Evolutionary conservation across 2,888 invertebrate genomes (phyloP).

Genomic region (Dysmachus trigonus): DNA sequence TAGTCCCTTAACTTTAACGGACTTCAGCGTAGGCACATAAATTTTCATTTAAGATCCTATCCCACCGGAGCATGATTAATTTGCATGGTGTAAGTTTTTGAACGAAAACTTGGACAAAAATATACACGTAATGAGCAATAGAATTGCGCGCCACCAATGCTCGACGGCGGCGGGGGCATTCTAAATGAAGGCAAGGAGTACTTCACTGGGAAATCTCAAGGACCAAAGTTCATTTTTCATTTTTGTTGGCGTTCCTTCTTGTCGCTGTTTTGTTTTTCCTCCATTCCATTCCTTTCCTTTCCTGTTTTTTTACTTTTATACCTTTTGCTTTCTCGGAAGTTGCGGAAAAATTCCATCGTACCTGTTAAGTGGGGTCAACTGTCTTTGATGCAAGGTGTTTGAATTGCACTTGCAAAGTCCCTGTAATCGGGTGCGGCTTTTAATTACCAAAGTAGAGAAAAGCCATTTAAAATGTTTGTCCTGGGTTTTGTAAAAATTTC

Average conservation of each 20-base stretch:
- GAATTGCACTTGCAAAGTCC: not conserved
- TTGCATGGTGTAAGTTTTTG: conserved; percentile 36
- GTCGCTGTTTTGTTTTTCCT: not conserved
- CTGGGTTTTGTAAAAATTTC: not conserved
- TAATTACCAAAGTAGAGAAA: not conserved
- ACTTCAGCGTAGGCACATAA: conserved; percentile 26
- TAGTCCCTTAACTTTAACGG: conserved; percentile 40
- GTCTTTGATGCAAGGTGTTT: conserved; percentile 21
- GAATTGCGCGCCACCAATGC: conserved; percentile 5
- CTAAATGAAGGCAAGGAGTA: conserved; percentile 28
- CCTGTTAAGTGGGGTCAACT: not conserved
- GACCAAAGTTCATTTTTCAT: conserved; percentile 12
- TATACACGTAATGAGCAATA: conserved; percentile 40
- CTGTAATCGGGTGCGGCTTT: not conserved
- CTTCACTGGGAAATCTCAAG: not conserved
- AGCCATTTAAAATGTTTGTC: not conserved
- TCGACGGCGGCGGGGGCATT: not conserved
- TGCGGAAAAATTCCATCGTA: not conserved
- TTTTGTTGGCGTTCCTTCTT: not conserved
- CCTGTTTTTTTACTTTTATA: not conserved
- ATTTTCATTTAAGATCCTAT: conserved; percentile 39
- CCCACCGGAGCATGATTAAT: conserved; percentile 40
- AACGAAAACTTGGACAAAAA: conserved; percentile 34
- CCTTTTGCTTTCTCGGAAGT: not conserved
- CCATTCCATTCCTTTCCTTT: not conserved